Evolutionary conservation across 2,888 invertebrate species (phyloP), one percentile per base, ranked within the genome.

Genomic region (Hydrotaea cyrtoneurina): DNA sequence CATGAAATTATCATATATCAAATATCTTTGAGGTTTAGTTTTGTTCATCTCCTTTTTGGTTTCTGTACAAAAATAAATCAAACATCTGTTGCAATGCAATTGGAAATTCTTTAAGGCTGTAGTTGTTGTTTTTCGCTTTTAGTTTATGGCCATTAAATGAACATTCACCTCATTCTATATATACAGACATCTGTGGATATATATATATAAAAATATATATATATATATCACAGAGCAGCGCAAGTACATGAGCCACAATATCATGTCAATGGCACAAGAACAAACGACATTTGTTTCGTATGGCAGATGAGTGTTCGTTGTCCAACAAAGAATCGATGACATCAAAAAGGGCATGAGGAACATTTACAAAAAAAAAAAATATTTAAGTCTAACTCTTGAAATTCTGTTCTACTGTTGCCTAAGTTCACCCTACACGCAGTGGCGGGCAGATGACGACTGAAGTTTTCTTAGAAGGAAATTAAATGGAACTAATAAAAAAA

Each of bases 251-350:
- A 43, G 36, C 21, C 13, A 23, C 31, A 31, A 7, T 7, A 31
- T 73, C 80, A 84, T 84, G 84, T 84, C 80, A 80, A 81, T 84
- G 84, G 80, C 80, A 78, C 84, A 74, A 72, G 75, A 71, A 55
- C 74, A 57, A 50, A 77, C 64, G 77, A 80, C 80, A 77, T 80
- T 83, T 50, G 50, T 50, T 50, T 26, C 2, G 55, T 55, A 1
- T 31, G 31, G 55, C 13, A 13, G n/a, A 50, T 39, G 50, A n/a
- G n/a, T 59, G 55, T 53, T 53, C 55, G 19, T 55, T 55, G 50
- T 5, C 50, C 55, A 53, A 50, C 55, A 55, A 55, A 7, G 55
- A 21, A 21, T 55, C 55, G 55, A 55, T 55, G 55, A 21, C 55
- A 55, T 21, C 21, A 21, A 19, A 19, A 55, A 21, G 21, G 23